Evolutionary conservation across 2,888 invertebrate genomes (phyloP).

Genomic region (Tenthredo mesomela): DNA sequence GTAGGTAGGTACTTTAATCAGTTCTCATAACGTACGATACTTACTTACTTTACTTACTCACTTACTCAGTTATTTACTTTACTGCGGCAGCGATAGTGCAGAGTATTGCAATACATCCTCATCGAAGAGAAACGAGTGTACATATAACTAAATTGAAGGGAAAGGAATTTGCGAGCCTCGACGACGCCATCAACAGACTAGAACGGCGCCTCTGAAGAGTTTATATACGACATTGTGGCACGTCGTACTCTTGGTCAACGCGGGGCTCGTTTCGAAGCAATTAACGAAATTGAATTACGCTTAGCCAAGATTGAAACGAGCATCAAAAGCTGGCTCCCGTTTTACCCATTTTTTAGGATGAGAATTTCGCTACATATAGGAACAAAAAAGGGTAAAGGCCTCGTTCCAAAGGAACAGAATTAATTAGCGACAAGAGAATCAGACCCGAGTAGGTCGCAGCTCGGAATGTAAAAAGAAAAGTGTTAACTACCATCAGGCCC

Average conservation of each 20-base stretch:
- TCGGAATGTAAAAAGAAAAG: not conserved
- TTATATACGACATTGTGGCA: not conserved
- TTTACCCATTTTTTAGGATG: constrained; percentile 11
- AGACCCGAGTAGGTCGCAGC: not conserved
- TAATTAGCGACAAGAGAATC: constrained; percentile 4
- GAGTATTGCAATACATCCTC: not conserved
- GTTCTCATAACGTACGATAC: not conserved
- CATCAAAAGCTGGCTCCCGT: not conserved
- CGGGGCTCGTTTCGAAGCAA: constrained; percentile 44
- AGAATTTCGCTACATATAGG: not conserved
- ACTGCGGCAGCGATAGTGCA: not conserved
- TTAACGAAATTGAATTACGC: constrained; percentile 44
- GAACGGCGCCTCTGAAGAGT: constrained; percentile 31
- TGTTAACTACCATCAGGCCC: not conserved
- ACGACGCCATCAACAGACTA: constrained; percentile 32
- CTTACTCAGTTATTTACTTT: not conserved
- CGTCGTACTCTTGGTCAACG: constrained; percentile 28
- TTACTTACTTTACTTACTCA: not conserved
- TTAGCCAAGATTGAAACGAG: constrained; percentile 9
- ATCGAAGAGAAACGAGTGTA: not conserved
- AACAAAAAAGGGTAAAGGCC: not conserved
- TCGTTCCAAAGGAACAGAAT: not conserved
- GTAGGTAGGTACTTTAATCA: constrained; percentile 3
- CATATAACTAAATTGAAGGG: constrained; percentile 3
- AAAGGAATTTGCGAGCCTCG: constrained; percentile 12